Evolutionary conservation across 1,140 invertebrate genomes (phyloP).

Genomic region (Apis laboriosa): DNA sequence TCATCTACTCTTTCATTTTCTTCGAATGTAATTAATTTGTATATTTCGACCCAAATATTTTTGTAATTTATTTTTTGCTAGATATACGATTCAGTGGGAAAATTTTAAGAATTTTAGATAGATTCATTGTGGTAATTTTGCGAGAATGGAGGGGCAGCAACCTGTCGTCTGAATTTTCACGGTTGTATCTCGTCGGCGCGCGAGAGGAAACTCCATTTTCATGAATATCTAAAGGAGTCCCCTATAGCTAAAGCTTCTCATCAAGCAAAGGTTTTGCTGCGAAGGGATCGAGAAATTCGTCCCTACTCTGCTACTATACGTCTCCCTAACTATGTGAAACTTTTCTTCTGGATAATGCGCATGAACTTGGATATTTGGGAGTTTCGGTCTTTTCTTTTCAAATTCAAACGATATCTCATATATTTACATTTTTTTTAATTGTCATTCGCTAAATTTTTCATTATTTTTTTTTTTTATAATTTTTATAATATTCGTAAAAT

Average conservation of each 20-base stretch:
- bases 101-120: too few species aligned
- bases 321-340: neutral
- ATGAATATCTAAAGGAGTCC: constrained; percentile 34
- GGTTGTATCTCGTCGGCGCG: constrained; percentile 5
- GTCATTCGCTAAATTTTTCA: neutral
- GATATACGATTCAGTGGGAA: neutral
- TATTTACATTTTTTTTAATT: neutral
- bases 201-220: constrained; percentile 12
- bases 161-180: constrained; percentile 22
- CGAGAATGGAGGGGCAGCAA: neutral
- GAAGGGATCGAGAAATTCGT: constrained; percentile 25
- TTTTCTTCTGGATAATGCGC: neutral
- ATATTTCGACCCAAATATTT: too few species aligned
- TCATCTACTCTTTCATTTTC: too few species aligned
- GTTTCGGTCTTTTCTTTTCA: neutral
- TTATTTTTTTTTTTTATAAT: neutral
- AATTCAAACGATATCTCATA: neutral
- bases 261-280: neutral
- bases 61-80: neutral
- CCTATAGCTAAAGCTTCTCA: constrained; percentile 38
- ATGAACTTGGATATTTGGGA: neutral
- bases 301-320: neutral
- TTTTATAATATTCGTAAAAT: neutral
- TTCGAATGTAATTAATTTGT: too few species aligned
- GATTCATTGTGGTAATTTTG: neutral